These are phyloP conservation scores for Exephanes ischioxanthus DNA, from an alignment of 2,888 invertebrate species.

Conservation along the genomic window DNA sequence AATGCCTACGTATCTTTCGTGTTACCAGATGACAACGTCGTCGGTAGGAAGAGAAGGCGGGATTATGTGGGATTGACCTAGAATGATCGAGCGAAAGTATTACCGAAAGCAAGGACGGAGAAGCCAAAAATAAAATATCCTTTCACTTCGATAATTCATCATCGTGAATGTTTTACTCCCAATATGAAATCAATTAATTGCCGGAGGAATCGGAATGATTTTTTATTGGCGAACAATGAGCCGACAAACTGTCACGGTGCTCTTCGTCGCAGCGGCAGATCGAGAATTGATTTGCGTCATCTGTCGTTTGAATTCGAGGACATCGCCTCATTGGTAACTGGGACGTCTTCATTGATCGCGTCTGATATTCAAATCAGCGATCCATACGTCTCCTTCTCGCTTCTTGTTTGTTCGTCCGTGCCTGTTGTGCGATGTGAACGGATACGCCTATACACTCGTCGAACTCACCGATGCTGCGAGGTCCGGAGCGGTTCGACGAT, in stretches of 20 bases:
- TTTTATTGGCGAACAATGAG: slow-evolving; percentile 30
- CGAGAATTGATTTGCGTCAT: slow-evolving; percentile 53
- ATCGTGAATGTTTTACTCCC: neutral
- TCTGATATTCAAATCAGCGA: slow-evolving; percentile 61
- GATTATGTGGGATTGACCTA: slow-evolving; percentile 43
- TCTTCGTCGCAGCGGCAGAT: neutral
- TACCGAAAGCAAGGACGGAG: slow-evolving; percentile 34
- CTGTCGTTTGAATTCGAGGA: slow-evolving; percentile 65
- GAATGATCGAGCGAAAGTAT: slow-evolving; percentile 44
- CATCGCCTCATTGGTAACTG: slow-evolving; percentile 56
- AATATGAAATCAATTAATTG: neutral
- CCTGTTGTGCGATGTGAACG: slow-evolving; percentile 1
- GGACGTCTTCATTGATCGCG: slow-evolving; percentile 58
- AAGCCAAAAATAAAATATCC: neutral
- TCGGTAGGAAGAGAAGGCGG: slow-evolving; percentile 26
- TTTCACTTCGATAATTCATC: slow-evolving; percentile 3
- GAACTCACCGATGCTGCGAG: slow-evolving; percentile 59
- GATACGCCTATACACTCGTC: slow-evolving; percentile 53
- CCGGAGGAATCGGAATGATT: neutral
- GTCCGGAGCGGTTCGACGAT: slow-evolving; percentile 36
- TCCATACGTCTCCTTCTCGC: slow-evolving; percentile 26
- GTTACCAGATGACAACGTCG: slow-evolving; percentile 23
- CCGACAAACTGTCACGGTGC: neutral
- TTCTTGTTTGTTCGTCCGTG: slow-evolving; percentile 24
- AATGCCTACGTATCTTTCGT: slow-evolving; percentile 19